Conservation (phyloP, 2,113 vertebrate genomes). For the Notiomystis cincta region DNA sequence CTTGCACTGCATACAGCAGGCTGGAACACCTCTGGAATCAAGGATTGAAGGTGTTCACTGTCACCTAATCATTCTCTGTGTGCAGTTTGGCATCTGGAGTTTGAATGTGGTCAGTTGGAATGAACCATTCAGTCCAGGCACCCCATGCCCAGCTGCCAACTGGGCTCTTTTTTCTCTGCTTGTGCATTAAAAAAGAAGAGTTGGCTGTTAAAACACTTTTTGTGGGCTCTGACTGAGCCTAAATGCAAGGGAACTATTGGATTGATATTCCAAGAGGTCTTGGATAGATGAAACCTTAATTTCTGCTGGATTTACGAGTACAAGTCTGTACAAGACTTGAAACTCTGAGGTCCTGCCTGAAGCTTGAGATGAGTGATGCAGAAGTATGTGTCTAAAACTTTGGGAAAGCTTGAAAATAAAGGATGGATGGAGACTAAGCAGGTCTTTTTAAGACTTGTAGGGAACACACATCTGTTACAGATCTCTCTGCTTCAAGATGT, state of each 20-base stretch:
- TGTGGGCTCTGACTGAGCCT: not conserved
- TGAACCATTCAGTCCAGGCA: not conserved
- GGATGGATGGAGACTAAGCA: not conserved
- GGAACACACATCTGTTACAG: not conserved
- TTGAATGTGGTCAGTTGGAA: not conserved
- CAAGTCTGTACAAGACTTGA: not conserved
- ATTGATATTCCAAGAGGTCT: not conserved
- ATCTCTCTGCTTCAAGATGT: not conserved
- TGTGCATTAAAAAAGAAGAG: not conserved
- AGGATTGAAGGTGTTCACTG: not conserved
- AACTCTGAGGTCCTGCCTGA: not conserved
- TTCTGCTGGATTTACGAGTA: not conserved
- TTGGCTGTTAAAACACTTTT: not conserved
- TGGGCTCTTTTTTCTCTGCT: not conserved
- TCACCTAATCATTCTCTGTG: not conserved
- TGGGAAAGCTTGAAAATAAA: not conserved
- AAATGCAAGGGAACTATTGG: not conserved
- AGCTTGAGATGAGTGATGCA: fast-evolving
- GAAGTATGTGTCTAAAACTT: not conserved
- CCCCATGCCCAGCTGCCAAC: not conserved
- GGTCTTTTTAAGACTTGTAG: not conserved
- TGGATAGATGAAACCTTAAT: not conserved
- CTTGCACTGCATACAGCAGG: not conserved
- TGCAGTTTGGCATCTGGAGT: not conserved
- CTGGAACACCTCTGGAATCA: not conserved